Percentiles rank a stretch among this genome's conserved stretches.
phyloP scores from a whole-genome alignment of 1,140 invertebrate genomes.

The Vanessa tameamea region DNA sequence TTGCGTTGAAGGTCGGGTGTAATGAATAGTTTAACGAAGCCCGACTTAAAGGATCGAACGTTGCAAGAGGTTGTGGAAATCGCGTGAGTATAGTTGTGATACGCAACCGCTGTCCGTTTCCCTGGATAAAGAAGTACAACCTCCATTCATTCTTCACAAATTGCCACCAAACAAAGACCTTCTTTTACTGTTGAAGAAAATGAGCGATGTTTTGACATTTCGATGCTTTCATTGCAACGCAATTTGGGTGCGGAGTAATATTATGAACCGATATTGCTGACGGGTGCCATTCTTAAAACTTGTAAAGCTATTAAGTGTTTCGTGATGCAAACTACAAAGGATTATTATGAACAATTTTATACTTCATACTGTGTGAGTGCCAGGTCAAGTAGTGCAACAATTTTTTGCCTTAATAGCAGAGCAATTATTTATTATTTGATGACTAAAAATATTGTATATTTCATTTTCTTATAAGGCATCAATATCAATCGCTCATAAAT shows the following conservation, averaged over 20 bases:
- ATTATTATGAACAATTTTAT: conserved; percentile 18
- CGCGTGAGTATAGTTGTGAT: conserved; percentile 46
- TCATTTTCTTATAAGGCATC: not conserved
- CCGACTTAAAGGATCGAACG: conserved; percentile 30
- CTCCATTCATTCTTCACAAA: conserved; percentile 47
- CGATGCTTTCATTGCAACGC: conserved; percentile 51
- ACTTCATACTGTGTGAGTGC: not conserved
- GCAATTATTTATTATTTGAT: not conserved
- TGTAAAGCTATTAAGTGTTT: conserved; percentile 17
- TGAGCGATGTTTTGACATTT: conserved; percentile 60
- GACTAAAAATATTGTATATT: not conserved
- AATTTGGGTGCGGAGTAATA: conserved; percentile 51
- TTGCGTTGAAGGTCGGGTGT: conserved; percentile 45
- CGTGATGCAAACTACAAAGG: conserved; percentile 24
- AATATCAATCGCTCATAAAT: conserved; percentile 10
- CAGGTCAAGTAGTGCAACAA: conserved; percentile 7
- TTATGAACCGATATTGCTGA: conserved; percentile 39
- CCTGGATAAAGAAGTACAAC: conserved; percentile 43
- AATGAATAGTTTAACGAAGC: conserved; percentile 38
- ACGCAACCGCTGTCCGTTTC: conserved; percentile 41
- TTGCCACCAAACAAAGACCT: conserved; percentile 52
- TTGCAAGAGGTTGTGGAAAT: conserved; percentile 28
- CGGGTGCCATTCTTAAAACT: conserved; percentile 22
- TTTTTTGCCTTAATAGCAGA: not conserved
- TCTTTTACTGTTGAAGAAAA: conserved; percentile 46